Percentiles rank a stretch among this genome's conserved stretches.
Evolutionary conservation across 2,888 invertebrate species (phyloP).

Genomic region (Ischnus inquisitorius): DNA sequence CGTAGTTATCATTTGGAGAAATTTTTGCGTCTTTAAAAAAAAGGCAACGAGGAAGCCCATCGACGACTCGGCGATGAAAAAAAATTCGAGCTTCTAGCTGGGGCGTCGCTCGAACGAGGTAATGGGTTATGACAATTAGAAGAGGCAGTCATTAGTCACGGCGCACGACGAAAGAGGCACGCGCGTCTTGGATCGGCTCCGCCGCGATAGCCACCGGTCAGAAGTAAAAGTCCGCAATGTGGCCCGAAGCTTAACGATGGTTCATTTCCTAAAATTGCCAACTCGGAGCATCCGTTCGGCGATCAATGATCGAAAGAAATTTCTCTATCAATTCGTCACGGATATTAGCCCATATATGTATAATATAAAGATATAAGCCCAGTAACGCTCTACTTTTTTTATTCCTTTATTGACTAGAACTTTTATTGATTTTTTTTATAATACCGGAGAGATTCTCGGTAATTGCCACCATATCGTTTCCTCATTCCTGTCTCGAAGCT

Average conservation of each 20-base stretch:
- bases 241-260: neutral
- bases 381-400: too few species aligned
- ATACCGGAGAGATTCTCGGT: too few species aligned
- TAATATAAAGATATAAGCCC: too few species aligned
- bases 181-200: neutral
- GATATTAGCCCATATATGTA: too few species aligned
- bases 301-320: neutral
- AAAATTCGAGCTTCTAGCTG: neutral
- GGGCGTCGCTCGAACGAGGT: neutral
- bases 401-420: too few species aligned
- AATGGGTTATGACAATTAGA: slow-evolving; percentile 39
- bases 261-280: slow-evolving; percentile 40
- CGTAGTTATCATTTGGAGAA: slow-evolving; percentile 11
- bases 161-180: slow-evolving; percentile 11
- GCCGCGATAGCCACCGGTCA: neutral
- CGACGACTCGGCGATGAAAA: slow-evolving; percentile 14
- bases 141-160: slow-evolving; percentile 48
- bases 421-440: too few species aligned
- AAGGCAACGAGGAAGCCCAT: slow-evolving; percentile 21
- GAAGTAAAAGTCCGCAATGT: slow-evolving; percentile 58
- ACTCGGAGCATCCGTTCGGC: neutral
- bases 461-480: too few species aligned
- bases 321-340: slow-evolving; percentile 5
- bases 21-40: slow-evolving; percentile 8
- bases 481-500: too few species aligned